Conservation (phyloP, 2,797 vertebrate genomes). For the Tenualosa ilisha region DNA sequence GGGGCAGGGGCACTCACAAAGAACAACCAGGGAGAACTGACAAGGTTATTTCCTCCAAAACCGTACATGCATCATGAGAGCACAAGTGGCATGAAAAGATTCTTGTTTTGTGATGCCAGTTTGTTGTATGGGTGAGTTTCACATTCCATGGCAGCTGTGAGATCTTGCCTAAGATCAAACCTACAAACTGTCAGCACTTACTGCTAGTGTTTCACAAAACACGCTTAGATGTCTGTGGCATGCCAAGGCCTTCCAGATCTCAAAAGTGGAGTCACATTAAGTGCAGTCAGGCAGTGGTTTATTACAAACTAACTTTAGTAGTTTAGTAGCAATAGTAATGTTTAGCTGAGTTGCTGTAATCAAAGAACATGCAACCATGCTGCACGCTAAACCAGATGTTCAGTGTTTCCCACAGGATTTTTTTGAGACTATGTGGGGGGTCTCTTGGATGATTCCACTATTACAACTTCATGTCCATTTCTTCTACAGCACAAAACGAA, state of each 20-base stretch:
- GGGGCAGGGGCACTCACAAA: background rate
- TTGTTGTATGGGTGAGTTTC: conserved; percentile 15
- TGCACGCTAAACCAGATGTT: background rate
- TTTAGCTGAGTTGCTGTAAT: conserved; percentile 1
- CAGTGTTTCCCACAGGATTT: background rate
- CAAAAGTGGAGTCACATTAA: background rate
- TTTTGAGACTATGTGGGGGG: no score
- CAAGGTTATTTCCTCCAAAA: background rate
- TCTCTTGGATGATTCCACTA: no score
- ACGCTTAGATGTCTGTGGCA: background rate
- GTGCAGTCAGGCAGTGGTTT: background rate
- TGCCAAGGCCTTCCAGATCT: conserved; percentile 6
- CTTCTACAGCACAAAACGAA: no score
- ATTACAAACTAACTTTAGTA: background rate
- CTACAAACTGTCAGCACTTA: conserved; percentile 33
- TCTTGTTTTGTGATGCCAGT: background rate
- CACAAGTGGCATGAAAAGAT: background rate
- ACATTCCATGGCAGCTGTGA: conserved; percentile 36
- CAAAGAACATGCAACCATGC: background rate
- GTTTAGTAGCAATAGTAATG: no score
- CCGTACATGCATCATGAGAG: background rate
- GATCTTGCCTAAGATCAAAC: background rate
- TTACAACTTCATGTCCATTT: no score
- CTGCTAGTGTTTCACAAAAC: conserved; percentile 19
- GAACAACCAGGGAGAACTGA: background rate